Evolutionary conservation across 2,888 invertebrate genomes (phyloP).

Genomic region (Stenodema calcarata): DNA sequence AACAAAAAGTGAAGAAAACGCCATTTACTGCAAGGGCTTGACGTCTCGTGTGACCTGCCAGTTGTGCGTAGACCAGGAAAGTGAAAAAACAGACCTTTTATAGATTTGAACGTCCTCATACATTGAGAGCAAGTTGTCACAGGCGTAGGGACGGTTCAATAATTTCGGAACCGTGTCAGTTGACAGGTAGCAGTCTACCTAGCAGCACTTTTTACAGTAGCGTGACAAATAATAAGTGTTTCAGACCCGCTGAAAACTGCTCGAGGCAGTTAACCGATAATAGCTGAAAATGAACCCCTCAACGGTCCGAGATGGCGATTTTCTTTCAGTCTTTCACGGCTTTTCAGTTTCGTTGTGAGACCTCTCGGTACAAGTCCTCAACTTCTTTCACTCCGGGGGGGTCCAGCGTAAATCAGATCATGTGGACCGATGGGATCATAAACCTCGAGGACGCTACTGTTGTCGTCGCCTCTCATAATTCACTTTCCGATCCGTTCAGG

Average conservation of each 20-base stretch:
- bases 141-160: not conserved
- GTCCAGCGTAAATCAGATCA: constrained; percentile 4
- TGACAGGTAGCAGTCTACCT: not conserved
- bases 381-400: constrained; percentile 1
- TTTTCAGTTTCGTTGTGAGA: not conserved
- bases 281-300: not conserved
- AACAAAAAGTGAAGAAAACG: too few species aligned
- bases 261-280: not conserved
- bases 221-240: not conserved
- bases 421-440: constrained; percentile 7
- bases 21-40: too few species aligned
- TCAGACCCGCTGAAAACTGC: not conserved
- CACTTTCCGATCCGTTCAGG: constrained; percentile 49
- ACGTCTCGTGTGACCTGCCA: too few species aligned
- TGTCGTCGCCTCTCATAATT: constrained; percentile 44
- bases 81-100: too few species aligned
- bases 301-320: not conserved
- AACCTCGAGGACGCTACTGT: constrained; percentile 21
- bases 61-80: too few species aligned
- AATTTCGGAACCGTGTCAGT: not conserved
- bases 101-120: too few species aligned
- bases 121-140: not conserved
- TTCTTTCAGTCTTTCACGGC: constrained; percentile 5
- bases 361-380: not conserved
- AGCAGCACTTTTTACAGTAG: not conserved